Evolutionary conservation across 2,888 invertebrate species (phyloP), one percentile per base, ranked within the genome.

Genomic region (Sesia bembeciformis): DNA sequence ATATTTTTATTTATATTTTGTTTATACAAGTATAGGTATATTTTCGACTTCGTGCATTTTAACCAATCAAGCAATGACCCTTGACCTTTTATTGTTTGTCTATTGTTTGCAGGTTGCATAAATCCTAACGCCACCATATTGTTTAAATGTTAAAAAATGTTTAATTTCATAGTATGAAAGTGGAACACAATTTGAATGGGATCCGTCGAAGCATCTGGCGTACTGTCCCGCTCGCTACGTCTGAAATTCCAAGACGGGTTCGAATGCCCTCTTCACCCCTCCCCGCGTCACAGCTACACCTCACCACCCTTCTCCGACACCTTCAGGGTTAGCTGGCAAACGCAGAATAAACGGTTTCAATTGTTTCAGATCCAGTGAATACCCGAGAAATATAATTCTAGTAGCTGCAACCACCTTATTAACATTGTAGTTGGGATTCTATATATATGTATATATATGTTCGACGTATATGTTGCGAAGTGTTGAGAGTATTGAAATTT

Each of bases 121-220:
- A 23, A 23, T 23, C 23, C 23, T 23, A 23, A 23, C 23, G 23
- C 23, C 2, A 23, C 23, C 23, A 23, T 23, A 23, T 23, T 23
- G 23, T 1, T 23, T 23, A 23, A 23, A 23, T 23, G 23, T 23
- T 23, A 23, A 23, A 23, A 8, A 46, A 46, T 4, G 23, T 46
- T 46, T 46, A 23, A 23, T 46, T 46, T 46, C 46, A 46, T 7
- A 46, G 23, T 46, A 53, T 52, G 51, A 23, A 54, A 57, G 57
- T 42, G 57, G 57, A 57, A 50, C 56, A 8, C 23, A 55, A 39
- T 53, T 52, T 8, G 40, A 49, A 53, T 50, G 50, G 39, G 7
- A 54, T 51, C 52, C 51, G 55, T 50, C 52, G 50, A 38, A 55
- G 57, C 61, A 58, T 56, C 57, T 60, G 57, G 58, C 54, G 53